phyloP scores from a whole-genome alignment of 1,140 invertebrate genomes.

The Bombus difficillimus region DNA sequence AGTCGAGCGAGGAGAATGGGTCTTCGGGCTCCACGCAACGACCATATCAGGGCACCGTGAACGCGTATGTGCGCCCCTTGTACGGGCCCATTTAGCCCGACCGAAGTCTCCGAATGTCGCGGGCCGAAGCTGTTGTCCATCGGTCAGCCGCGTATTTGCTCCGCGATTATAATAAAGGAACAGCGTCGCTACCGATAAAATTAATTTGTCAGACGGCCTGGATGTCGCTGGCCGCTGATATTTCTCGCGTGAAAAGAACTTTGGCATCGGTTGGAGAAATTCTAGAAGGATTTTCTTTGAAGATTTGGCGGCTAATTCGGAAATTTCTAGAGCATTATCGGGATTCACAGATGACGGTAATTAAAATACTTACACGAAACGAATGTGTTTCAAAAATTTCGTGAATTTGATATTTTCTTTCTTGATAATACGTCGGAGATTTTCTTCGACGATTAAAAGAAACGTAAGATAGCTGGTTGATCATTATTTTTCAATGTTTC shows the following conservation, averaged over 20 bases:
- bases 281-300: not conserved
- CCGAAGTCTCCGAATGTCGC: conserved; percentile 22
- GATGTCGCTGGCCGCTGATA: not conserved
- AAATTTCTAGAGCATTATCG: not conserved
- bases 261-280: not conserved
- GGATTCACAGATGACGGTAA: too few species aligned
- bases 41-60: conserved; percentile 66
- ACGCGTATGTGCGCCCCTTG: conserved; percentile 33
- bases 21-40: conserved; percentile 57
- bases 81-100: conserved; percentile 39
- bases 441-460: too few species aligned
- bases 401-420: not conserved
- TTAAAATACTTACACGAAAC: not conserved
- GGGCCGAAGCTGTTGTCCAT: not conserved
- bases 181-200: conserved; percentile 39
- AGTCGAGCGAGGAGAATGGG: conserved; percentile 72
- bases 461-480: not conserved
- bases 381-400: not conserved
- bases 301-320: not conserved
- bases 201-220: conserved; percentile 40
- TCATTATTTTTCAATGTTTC: conserved; percentile 79
- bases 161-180: conserved; percentile 51
- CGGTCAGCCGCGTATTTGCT: conserved; percentile 7
- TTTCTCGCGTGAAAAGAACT: not conserved
- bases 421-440: too few species aligned